A percentile compares a stretch with the other conserved stretches of the same genome.
phyloP scores from a whole-genome alignment of 2,888 invertebrate species.

The Magallana nippona region DNA sequence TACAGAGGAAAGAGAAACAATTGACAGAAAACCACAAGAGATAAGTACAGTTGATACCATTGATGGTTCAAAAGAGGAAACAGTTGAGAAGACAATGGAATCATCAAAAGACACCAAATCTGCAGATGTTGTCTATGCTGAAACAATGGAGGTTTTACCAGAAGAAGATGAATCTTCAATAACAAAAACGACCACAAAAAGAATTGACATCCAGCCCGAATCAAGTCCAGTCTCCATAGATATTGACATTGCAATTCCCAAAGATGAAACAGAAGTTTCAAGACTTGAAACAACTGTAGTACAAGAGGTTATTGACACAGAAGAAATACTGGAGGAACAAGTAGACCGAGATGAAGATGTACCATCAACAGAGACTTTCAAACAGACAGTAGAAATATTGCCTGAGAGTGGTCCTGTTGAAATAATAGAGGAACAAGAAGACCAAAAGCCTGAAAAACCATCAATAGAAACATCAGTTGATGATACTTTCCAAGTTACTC shows the following conservation, averaged over 20 bases:
- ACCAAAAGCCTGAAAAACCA: slow-evolving; percentile 10
- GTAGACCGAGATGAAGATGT: slow-evolving; percentile 38
- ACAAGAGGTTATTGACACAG: slow-evolving; percentile 11
- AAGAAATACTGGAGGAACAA: slow-evolving; percentile 48
- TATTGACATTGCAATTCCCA: not conserved
- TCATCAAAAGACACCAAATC: not conserved
- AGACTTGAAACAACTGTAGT: slow-evolving; percentile 20
- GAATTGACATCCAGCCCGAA: not conserved
- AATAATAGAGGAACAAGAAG: too few species aligned
- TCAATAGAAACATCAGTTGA: not conserved
- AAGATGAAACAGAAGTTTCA: slow-evolving; percentile 22
- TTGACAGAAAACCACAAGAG: not conserved
- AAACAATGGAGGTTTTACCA: slow-evolving; percentile 41
- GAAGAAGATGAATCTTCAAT: slow-evolving; percentile 37
- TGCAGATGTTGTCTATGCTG: slow-evolving; percentile 8
- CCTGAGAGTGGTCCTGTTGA: not conserved
- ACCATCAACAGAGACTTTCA: slow-evolving; percentile 11
- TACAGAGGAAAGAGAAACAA: slow-evolving; percentile 18
- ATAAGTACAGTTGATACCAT: not conserved
- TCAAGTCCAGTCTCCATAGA: not conserved
- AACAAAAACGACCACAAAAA: not conserved
- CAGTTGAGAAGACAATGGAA: slow-evolving; percentile 33
- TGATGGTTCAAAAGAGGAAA: not conserved
- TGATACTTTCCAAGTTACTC: not conserved
- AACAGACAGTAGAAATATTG: slow-evolving; percentile 1